Evolutionary conservation across 2,797 vertebrate species (phyloP).

Genomic region (Enteromius fasciolatus): DNA sequence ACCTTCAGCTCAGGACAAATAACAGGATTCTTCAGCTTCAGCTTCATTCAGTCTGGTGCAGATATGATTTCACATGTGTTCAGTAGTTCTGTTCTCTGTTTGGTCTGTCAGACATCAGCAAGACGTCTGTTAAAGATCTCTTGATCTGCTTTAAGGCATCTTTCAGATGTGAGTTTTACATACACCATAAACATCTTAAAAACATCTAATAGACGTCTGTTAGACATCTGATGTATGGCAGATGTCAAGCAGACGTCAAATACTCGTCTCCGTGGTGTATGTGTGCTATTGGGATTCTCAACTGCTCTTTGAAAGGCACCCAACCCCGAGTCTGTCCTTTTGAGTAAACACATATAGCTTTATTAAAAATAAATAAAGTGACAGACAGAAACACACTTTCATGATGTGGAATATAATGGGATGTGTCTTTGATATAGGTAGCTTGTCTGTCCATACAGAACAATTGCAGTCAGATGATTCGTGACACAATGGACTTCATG

Average conservation of each 20-base stretch:
- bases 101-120: not conserved
- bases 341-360: not conserved
- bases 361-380: constrained; percentile 19
- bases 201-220: no score
- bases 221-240: no score
- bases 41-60: not conserved
- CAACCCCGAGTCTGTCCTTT: not conserved
- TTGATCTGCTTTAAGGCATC: no score
- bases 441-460: not conserved
- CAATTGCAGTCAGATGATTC: not conserved
- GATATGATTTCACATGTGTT: not conserved
- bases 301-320: not conserved
- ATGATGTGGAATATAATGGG: not conserved
- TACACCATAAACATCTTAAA: no score
- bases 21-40: not conserved
- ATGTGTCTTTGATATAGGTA: not conserved
- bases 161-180: no score
- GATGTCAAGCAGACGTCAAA: no score
- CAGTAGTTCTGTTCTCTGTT: not conserved
- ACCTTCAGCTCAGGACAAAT: not conserved
- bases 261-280: no score
- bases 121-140: no score
- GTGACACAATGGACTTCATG: constrained; percentile 65
- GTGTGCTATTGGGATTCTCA: no score
- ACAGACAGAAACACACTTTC: not conserved